Percentiles rank a stretch among this genome's conserved stretches.
These are phyloP conservation scores for Corythaeola cristata DNA, from an alignment of 2,113 vertebrate genomes.

Conservation along the genomic window DNA sequence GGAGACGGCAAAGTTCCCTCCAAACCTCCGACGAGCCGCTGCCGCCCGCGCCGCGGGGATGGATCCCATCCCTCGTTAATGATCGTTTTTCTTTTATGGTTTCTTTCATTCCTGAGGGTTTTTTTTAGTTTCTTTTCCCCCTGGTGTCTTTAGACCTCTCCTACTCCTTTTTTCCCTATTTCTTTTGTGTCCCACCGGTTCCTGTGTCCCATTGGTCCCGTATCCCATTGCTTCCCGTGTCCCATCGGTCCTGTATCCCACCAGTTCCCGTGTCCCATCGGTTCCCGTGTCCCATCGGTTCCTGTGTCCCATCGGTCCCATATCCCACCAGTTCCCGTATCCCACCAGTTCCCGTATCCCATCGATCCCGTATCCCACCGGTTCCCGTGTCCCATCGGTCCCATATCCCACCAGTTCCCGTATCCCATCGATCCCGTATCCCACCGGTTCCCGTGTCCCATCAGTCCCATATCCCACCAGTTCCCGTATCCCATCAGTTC, in stretches of 20 bases:
- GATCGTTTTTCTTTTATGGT: background rate
- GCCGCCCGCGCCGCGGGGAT: background rate
- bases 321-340: no score
- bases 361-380: background rate
- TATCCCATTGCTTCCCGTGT: no score
- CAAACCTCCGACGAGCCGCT: background rate
- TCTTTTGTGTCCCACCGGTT: background rate
- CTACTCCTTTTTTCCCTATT: background rate
- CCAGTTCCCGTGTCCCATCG: no score
- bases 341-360: background rate
- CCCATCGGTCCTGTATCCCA: no score
- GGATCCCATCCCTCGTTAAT: rapidly evolving
- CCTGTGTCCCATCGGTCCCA: no score
- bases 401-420: no score
- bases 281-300: no score
- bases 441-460: no score
- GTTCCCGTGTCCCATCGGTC: background rate
- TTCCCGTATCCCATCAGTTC: no score
- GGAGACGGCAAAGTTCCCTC: rapidly evolving
- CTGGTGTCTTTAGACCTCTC: background rate
- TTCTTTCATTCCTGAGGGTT: background rate
- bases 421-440: no score
- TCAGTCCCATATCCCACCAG: no score
- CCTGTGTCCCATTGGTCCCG: background rate
- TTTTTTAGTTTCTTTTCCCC: background rate